phyloP scores from a whole-genome alignment of 2,888 invertebrate species.

The Thumatha senex region DNA sequence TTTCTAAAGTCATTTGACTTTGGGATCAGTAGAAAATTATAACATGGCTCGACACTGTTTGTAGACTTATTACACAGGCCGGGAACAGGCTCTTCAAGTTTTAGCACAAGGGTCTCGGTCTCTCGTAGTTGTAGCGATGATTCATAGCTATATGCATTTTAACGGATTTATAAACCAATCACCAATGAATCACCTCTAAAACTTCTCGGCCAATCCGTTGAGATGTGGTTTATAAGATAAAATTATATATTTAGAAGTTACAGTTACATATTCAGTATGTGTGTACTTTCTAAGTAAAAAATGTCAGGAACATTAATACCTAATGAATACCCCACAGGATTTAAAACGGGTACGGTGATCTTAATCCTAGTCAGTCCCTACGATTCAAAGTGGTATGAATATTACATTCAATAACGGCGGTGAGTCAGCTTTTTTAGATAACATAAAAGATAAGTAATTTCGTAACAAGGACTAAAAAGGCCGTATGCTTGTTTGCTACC shows the following conservation, averaged over 20 bases:
- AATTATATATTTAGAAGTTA: constrained; percentile 2
- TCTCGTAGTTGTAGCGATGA: constrained; percentile 3
- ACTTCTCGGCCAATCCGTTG: constrained; percentile 1
- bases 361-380: constrained; percentile 19
- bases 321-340: constrained; percentile 18
- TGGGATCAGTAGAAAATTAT: constrained; percentile 17
- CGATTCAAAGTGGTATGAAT: constrained; percentile 17
- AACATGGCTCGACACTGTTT: constrained; percentile 10
- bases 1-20: constrained; percentile 26
- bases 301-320: constrained; percentile 4
- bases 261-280: background rate
- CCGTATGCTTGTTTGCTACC: too few species aligned
- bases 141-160: constrained; percentile 23
- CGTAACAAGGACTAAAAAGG: background rate
- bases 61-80: constrained; percentile 17
- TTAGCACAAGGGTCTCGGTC: constrained; percentile 19
- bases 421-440: constrained; percentile 3
- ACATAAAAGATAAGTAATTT: background rate
- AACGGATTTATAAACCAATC: constrained; percentile 30
- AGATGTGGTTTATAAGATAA: background rate
- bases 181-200: constrained; percentile 30
- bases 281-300: too few species aligned
- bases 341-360: constrained; percentile 19
- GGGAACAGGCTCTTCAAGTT: constrained; percentile 21
- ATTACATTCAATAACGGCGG: constrained; percentile 18